phyloP scores from a whole-genome alignment of 2,797 vertebrate genomes.

The Crypturellus tataupa region DNA sequence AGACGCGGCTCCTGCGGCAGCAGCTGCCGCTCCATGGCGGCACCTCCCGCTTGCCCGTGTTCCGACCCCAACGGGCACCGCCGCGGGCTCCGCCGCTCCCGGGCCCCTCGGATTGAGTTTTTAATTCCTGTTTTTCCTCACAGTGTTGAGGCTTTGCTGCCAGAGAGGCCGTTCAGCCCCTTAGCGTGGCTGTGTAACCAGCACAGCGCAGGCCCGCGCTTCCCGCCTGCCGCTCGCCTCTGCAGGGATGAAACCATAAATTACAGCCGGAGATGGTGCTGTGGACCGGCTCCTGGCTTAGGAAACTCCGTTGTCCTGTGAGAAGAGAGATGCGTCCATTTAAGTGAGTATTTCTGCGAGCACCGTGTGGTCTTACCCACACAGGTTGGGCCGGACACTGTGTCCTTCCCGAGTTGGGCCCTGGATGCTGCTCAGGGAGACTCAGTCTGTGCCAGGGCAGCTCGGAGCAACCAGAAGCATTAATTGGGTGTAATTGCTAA shows the following conservation, averaged over 20 bases:
- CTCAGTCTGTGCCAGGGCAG: accelerated
- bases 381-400: accelerated
- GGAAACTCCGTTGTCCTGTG: background rate
- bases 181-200: no score
- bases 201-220: background rate
- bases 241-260: accelerated
- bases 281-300: background rate
- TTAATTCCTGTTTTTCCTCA: no score
- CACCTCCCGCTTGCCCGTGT: background rate
- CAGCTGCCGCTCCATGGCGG: background rate
- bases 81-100: no score
- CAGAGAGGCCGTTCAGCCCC: no score
- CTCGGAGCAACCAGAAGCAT: accelerated
- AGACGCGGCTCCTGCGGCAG: accelerated
- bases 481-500: accelerated
- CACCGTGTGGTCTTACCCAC: accelerated
- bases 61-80: background rate
- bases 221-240: no score
- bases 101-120: no score
- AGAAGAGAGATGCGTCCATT: accelerated
- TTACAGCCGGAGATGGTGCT: background rate
- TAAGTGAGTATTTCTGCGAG: accelerated
- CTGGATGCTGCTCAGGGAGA: accelerated
- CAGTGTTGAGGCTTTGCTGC: no score
- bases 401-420: accelerated